A percentile compares a stretch with the other conserved stretches of the same genome.
Conservation (phyloP, 2,113 vertebrate genomes). For the Arenaria interpres region DNA sequence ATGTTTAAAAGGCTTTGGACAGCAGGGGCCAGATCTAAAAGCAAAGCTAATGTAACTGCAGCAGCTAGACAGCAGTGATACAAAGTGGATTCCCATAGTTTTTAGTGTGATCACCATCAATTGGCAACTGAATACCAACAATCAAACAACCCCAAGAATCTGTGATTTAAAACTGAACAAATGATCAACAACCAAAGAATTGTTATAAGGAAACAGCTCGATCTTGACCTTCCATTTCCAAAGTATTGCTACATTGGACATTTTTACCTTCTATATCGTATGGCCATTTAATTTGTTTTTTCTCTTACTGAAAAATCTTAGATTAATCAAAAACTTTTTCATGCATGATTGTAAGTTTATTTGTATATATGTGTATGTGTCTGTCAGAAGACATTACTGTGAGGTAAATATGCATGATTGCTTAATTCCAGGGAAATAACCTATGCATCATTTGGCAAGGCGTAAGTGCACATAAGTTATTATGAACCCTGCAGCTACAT, state of each 20-base stretch:
- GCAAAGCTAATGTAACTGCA: neutral
- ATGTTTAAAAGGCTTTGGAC: neutral
- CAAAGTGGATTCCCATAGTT: neutral
- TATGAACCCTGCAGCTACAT: conserved; percentile 17
- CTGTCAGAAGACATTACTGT: conserved; percentile 17
- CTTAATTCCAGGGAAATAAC: conserved; percentile 49
- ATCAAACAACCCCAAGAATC: neutral
- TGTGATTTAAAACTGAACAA: neutral
- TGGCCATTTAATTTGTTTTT: neutral
- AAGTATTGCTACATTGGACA: neutral
- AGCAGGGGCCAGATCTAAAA: neutral
- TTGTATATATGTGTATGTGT: neutral
- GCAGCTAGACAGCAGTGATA: neutral
- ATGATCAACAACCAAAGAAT: fast-evolving
- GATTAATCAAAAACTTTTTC: neutral
- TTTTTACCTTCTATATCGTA: fast-evolving
- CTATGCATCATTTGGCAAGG: conserved; percentile 8
- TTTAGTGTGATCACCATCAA: neutral
- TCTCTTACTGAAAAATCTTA: neutral
- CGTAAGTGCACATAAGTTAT: conserved; percentile 18
- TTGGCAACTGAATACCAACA: neutral
- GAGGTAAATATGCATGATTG: conserved; percentile 6
- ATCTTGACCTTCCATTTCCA: neutral
- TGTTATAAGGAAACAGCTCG: neutral
- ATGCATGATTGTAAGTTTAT: neutral